Percentiles rank a stretch among this genome's conserved stretches.
Evolutionary conservation across 30 jellyfish, hydroid and myxozoan genomes (phyloP).

Genomic region (Morbakka virulenta): DNA sequence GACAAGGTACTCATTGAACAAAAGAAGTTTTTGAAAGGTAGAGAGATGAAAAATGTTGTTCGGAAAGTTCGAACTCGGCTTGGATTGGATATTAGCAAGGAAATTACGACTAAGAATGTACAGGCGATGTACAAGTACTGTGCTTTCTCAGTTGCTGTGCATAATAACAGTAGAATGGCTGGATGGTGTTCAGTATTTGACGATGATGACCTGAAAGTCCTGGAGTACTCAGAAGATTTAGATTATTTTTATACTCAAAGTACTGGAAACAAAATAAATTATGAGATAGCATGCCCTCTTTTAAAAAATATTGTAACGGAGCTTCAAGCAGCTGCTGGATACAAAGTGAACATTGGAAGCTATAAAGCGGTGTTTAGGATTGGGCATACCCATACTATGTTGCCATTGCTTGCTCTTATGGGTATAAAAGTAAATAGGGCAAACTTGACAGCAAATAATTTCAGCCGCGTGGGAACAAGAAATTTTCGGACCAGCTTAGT

Average conservation of each 20-base stretch:
- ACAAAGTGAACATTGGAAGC: too few relatives aligned
- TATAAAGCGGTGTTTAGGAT: background rate
- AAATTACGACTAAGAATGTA: background rate
- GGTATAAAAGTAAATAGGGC: background rate
- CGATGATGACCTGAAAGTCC: background rate
- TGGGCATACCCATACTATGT: background rate
- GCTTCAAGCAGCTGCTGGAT: background rate
- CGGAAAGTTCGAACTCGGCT: background rate
- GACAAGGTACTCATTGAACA: background rate
- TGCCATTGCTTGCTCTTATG: background rate
- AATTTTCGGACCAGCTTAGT: background rate
- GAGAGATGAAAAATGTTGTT: background rate
- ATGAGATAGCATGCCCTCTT: background rate
- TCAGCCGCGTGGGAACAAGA: background rate
- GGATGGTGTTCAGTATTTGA: constrained; percentile 6
- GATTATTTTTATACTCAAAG: background rate
- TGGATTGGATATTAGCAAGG: background rate
- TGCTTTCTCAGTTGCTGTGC: background rate
- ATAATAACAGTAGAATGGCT: background rate
- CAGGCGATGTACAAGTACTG: background rate
- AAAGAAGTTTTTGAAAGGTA: background rate
- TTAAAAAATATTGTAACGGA: background rate
- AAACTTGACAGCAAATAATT: background rate
- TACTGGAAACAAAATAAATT: background rate
- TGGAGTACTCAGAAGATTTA: background rate